Conservation (phyloP, 2,797 vertebrate genomes). For the Taenioides sp. region DNA sequence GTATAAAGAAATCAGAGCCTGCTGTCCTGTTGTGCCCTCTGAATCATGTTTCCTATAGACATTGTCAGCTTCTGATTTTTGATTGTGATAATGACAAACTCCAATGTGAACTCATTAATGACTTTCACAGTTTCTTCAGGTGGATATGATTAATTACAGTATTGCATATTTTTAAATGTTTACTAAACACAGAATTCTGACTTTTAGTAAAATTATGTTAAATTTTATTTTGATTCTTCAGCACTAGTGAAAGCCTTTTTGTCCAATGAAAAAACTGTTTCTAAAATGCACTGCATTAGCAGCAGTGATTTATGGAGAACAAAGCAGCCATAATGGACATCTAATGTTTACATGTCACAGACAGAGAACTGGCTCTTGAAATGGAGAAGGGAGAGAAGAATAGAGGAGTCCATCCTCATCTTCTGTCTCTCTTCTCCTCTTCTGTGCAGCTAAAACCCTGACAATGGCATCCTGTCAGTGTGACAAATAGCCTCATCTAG, state of each 20-base stretch:
- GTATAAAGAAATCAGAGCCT: background rate
- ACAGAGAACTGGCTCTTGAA: conserved; percentile 61
- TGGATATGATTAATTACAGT: background rate
- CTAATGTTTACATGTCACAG: conserved; percentile 71
- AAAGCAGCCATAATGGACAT: conserved; percentile 71
- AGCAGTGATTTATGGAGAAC: conserved; percentile 74
- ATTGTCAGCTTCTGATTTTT: background rate
- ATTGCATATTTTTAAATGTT: background rate
- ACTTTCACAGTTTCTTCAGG: background rate
- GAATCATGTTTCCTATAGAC: background rate
- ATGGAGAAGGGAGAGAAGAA: conserved; percentile 61
- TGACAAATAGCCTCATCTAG: conserved; percentile 78
- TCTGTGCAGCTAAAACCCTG: conserved; percentile 66
- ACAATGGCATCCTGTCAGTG: conserved; percentile 74
- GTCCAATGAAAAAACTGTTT: conserved; percentile 34
- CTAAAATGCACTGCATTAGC: conserved; percentile 48
- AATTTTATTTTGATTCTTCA: background rate
- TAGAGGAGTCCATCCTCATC: conserved; percentile 58
- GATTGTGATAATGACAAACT: background rate
- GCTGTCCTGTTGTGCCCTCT: background rate
- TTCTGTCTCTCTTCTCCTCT: conserved; percentile 60
- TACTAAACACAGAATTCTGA: background rate
- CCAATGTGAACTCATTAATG: background rate
- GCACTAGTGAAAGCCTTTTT: background rate
- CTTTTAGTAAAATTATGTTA: background rate